Percentiles rank a stretch among this genome's conserved stretches.
Evolutionary conservation across 1,140 invertebrate genomes (phyloP).

Genomic region (Stegodyphus mimosarum): DNA sequence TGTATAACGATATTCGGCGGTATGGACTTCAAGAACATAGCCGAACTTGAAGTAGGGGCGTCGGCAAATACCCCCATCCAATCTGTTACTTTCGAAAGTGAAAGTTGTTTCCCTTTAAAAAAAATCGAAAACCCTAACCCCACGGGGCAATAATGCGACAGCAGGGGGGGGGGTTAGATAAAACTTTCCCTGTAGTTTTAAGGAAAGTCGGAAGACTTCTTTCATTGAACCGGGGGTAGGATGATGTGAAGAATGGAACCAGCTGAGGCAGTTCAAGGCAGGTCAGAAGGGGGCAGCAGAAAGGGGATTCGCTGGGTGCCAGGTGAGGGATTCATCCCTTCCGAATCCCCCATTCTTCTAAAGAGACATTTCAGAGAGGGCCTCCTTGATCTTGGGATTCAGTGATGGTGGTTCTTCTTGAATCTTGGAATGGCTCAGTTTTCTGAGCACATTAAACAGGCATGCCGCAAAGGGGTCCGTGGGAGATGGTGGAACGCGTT

Average conservation of each 20-base stretch:
- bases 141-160: conserved; percentile 34
- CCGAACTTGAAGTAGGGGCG: background rate
- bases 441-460: too few relatives aligned
- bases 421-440: too few relatives aligned
- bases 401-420: too few relatives aligned
- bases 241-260: conserved; percentile 52
- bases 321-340: conserved; percentile 19
- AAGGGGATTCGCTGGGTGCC: conserved; percentile 37
- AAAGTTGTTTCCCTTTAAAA: conserved; percentile 17
- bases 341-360: too few relatives aligned
- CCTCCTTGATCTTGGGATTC: too few relatives aligned
- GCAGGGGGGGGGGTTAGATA: background rate
- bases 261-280: conserved; percentile 52
- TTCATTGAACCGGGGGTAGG: conserved; percentile 44
- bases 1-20: too few relatives aligned
- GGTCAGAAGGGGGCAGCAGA: conserved; percentile 43
- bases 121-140: conserved; percentile 30
- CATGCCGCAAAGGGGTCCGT: too few relatives aligned
- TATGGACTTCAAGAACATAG: too few relatives aligned
- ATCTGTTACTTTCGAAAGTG: conserved; percentile 48
- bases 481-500: too few relatives aligned
- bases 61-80: conserved; percentile 18
- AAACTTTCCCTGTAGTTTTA: conserved; percentile 38
- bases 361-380: too few relatives aligned
- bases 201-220: conserved; percentile 44